phyloP scores from a whole-genome alignment of 1,140 invertebrate species.

The Arctopsyche grandis region DNA sequence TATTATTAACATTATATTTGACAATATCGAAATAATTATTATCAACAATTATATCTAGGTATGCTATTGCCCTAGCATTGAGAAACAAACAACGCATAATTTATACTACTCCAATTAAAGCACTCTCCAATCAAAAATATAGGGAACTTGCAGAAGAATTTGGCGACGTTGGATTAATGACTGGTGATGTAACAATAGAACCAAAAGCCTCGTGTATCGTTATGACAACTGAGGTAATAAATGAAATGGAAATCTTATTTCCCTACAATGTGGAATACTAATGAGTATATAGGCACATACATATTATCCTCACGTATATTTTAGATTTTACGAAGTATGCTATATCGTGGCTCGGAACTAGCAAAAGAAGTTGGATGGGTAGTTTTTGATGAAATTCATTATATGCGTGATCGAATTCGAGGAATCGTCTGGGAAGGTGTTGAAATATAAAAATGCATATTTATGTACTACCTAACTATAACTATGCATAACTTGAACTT shows the following conservation, averaged over 20 bases:
- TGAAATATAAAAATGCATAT: background rate
- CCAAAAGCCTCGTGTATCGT: conserved; percentile 97
- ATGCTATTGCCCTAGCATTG: conserved; percentile 77
- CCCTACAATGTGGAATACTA: too few species aligned
- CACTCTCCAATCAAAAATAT: conserved; percentile 99
- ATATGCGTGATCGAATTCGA: conserved; percentile 99
- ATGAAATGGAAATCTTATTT: too few species aligned
- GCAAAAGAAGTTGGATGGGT: conserved; percentile 99
- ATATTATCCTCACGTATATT: background rate
- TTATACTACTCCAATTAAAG: conserved; percentile 99
- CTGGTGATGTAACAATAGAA: conserved; percentile 99
- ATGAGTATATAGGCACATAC: too few species aligned
- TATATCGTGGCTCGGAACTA: conserved; percentile 97
- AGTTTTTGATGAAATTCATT: conserved; percentile 99
- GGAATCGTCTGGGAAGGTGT: conserved; percentile 94
- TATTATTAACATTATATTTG: background rate
- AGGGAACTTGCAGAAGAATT: conserved; percentile 98
- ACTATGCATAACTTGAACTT: background rate
- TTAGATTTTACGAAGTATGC: conserved; percentile 96
- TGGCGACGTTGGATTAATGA: conserved; percentile 96
- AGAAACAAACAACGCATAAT: conserved; percentile 89
- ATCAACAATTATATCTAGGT: conserved; percentile 62
- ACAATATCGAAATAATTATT: conserved; percentile 13
- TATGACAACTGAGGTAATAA: conserved; percentile 97
- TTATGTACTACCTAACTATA: background rate